Percentiles rank a stretch among this genome's conserved stretches.
phyloP scores from a whole-genome alignment of 2,888 invertebrate genomes.

The Andrena praecox region DNA sequence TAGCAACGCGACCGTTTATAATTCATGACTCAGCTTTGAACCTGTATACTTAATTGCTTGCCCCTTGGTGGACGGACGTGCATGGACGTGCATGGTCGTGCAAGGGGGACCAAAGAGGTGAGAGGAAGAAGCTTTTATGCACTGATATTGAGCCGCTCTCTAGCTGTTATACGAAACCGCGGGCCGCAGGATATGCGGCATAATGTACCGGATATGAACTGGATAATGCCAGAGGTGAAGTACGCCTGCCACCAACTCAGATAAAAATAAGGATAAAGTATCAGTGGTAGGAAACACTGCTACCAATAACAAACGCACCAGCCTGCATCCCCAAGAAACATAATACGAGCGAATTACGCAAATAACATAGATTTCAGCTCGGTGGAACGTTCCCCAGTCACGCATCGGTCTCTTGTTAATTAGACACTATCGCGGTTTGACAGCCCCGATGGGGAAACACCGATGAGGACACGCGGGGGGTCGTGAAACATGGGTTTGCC shows the following conservation, averaged over 20 bases:
- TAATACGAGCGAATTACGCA: background rate
- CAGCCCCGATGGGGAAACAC: background rate
- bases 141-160: constrained; percentile 15
- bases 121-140: constrained; percentile 25
- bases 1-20: background rate
- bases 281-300: background rate
- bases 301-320: background rate
- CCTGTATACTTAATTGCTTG: constrained; percentile 30
- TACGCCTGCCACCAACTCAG: background rate
- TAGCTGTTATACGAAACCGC: constrained; percentile 25
- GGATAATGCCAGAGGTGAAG: constrained; percentile 46
- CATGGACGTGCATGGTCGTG: background rate
- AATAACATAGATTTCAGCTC: background rate
- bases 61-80: background rate
- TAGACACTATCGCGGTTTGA: background rate
- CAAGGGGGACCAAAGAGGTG: background rate
- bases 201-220: constrained; percentile 46
- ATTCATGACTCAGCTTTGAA: constrained; percentile 19
- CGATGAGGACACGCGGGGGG: background rate
- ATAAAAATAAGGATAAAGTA: constrained; percentile 8
- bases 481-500: background rate
- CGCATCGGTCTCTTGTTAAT: background rate
- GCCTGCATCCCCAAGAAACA: background rate
- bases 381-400: background rate
- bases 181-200: constrained; percentile 23